Evolutionary conservation across 2,888 invertebrate species (phyloP), one percentile per base, ranked within the genome.

Genomic region (Andrena bicolor): DNA sequence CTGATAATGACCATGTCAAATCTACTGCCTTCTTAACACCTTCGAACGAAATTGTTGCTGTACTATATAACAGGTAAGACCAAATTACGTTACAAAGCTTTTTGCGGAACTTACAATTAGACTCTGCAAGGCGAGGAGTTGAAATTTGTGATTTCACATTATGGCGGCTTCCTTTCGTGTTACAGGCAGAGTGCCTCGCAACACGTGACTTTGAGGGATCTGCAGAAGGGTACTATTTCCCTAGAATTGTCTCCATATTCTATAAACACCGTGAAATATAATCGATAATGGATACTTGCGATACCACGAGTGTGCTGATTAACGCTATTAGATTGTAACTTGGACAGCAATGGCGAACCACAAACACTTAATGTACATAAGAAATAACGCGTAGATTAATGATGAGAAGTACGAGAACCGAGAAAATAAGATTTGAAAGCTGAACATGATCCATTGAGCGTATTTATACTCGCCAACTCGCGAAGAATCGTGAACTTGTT

Each of bases 31-130:
- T 96, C 85, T 80, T 92, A 65, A 94, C 95, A 53, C 95, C 95
- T 4, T 95, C 96, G 86, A 92, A 94, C 26, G 92, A 93, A 56
- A 94, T 94, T 41, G 94, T 94, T 1, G 90, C 95, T 20, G 92
- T 96, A 23, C 89, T 96, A 28, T 94, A 95, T 63, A 96, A 96
- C 88, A 92, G 90, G 96, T 96, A 83, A 71, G 65, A 13, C 13
- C 8, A 51, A 56, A 7, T 26, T 16, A 28, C 2, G 7, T 51
- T 51, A 66, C 30, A 13, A 72, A 4, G 41, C 30, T 30, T 23
- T 56, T 10, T 23, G 26, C 23, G 6, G 20, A 26, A 56, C 13
- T 8, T 61, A 26, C 26, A 26, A 26, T 26, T 26, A 7, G 26
- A 48, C 3, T 7, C 48, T 48, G 32, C 26, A n/a, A 30, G n/a